These are phyloP conservation scores for Drosophila mimica DNA, from an alignment of 2,888 invertebrate genomes.

Conservation along the genomic window DNA sequence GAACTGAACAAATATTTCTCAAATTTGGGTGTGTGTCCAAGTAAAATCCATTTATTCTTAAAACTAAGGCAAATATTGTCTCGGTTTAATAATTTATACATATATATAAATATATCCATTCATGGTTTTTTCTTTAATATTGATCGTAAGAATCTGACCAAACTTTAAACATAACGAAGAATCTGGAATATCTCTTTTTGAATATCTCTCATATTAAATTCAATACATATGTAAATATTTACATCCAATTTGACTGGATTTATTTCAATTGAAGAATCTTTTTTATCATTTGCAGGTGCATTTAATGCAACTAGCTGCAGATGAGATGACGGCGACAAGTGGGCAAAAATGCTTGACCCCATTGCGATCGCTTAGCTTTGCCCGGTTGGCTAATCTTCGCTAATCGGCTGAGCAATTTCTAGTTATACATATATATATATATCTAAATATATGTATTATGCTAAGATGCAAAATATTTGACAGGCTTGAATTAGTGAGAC, in stretches of 20 bases:
- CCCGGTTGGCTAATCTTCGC: slow-evolving; percentile 30
- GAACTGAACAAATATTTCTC: no score
- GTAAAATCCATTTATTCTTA: no score
- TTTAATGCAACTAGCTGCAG: slow-evolving; percentile 10
- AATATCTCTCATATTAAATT: not conserved
- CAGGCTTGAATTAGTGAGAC: slow-evolving; percentile 32
- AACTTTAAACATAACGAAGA: no score
- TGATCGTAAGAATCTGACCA: no score
- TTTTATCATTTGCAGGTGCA: slow-evolving; percentile 12
- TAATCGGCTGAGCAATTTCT: slow-evolving; percentile 31
- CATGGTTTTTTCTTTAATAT: no score
- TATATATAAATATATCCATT: no score
- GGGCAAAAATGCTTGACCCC: slow-evolving; percentile 46
- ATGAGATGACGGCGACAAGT: slow-evolving; percentile 25
- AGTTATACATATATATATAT: not conserved
- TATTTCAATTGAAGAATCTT: slow-evolving; percentile 3
- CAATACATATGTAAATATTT: not conserved
- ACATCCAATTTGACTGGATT: slow-evolving; percentile 2
- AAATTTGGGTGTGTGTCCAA: no score
- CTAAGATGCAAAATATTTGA: slow-evolving; percentile 6
- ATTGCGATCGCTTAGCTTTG: slow-evolving; percentile 21
- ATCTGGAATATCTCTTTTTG: not conserved
- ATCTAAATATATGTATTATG: slow-evolving; percentile 19
- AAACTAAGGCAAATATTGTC: not conserved
- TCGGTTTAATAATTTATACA: not conserved